Evolutionary conservation across 2,113 vertebrate species (phyloP).

Genomic region (Actenoides hombroni): DNA sequence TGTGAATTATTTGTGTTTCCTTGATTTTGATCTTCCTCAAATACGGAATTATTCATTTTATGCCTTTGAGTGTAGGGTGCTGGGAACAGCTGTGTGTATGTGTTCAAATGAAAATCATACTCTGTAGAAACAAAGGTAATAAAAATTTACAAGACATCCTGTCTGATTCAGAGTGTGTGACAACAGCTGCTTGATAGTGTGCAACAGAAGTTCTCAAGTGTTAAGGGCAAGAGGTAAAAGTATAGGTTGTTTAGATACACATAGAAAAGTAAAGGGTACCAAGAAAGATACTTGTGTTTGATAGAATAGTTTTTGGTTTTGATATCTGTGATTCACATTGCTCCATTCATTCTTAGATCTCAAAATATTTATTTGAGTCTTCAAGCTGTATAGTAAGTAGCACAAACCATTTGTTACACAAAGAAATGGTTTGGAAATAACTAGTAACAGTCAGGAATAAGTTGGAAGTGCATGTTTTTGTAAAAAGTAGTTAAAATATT

Average conservation of each 20-base stretch:
- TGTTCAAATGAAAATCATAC: neutral
- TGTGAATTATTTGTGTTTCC: neutral
- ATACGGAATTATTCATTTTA: neutral
- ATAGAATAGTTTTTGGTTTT: neutral
- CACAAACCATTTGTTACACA: neutral
- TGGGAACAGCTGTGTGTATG: neutral
- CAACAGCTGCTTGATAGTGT: neutral
- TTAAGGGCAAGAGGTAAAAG: neutral
- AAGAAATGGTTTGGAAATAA: conserved; percentile 6
- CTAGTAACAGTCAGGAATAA: neutral
- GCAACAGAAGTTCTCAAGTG: neutral
- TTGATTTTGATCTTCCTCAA: neutral
- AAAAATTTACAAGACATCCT: neutral
- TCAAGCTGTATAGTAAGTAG: neutral
- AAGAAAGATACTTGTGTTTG: neutral
- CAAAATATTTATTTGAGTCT: neutral
- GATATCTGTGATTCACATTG: neutral
- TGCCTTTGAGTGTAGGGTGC: neutral
- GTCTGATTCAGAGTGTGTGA: neutral
- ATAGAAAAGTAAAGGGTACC: neutral
- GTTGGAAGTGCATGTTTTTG: neutral
- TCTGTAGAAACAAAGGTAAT: neutral
- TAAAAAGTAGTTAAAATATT: conserved; percentile 18
- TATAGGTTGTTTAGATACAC: neutral
- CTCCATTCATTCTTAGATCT: neutral